These are phyloP conservation scores for Octopus bimaculoides DNA, from an alignment of 1,140 invertebrate genomes.

Conservation along the genomic window DNA sequence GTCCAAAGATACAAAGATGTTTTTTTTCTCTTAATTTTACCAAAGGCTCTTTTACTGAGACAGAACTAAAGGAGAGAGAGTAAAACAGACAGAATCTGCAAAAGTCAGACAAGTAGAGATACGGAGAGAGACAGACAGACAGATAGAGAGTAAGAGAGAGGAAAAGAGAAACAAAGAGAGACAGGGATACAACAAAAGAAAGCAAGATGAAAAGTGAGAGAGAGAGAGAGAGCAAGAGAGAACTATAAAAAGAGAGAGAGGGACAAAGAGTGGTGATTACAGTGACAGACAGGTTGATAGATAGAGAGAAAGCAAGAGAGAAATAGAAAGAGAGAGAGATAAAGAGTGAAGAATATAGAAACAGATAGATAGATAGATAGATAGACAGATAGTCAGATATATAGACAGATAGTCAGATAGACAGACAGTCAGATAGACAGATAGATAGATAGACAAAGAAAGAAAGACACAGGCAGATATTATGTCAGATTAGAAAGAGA, in stretches of 20 bases:
- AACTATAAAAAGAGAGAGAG: neutral
- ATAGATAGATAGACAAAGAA: too few relatives aligned
- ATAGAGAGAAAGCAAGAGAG: neutral
- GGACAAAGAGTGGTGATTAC: neutral
- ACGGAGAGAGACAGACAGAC: slow-evolving; percentile 16
- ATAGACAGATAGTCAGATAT: neutral
- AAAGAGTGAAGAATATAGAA: neutral
- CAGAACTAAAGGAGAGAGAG: slow-evolving; percentile 3
- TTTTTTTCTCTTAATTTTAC: too few relatives aligned
- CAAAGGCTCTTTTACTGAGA: too few relatives aligned
- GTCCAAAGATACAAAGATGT: too few relatives aligned
- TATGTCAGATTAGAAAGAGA: too few relatives aligned
- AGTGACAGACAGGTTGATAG: neutral
- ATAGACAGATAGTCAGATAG: neutral
- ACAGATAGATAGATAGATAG: neutral
- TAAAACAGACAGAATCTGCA: neutral
- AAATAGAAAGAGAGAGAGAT: neutral
- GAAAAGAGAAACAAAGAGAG: neutral
- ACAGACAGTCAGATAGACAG: too few relatives aligned
- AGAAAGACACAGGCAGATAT: too few relatives aligned
- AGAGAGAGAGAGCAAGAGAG: neutral
- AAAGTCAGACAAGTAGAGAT: neutral
- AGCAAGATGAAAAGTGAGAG: neutral
- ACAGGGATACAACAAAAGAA: neutral
- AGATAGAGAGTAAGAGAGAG: slow-evolving; percentile 15